Percentiles rank a stretch among this genome's conserved stretches.
Evolutionary conservation across 2,797 vertebrate genomes (phyloP).

Genomic region (Neosilurus mollespiculum): DNA sequence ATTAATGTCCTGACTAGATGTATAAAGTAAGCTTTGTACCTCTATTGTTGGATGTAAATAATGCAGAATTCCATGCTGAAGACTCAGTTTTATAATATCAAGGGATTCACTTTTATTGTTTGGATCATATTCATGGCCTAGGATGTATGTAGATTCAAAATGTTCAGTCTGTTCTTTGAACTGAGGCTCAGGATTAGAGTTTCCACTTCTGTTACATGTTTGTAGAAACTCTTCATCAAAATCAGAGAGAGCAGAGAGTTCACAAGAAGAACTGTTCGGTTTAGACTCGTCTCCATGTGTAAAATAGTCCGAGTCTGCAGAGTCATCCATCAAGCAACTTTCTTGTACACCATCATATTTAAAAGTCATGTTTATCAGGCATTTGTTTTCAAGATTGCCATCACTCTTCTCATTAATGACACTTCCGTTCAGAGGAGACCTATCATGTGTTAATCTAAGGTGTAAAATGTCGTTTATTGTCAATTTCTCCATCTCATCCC

Average conservation of each 20-base stretch:
- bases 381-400: conserved; percentile 5
- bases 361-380: conserved; percentile 13
- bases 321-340: conserved; percentile 59
- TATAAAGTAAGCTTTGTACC: conserved; percentile 35
- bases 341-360: conserved; percentile 51
- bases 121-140: conserved; percentile 50
- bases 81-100: conserved; percentile 39
- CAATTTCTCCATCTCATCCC: conserved; percentile 81
- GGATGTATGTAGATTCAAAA: conserved; percentile 31
- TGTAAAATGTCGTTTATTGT: conserved; percentile 79
- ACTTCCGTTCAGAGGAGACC: conserved; percentile 27
- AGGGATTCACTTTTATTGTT: conserved; percentile 55
- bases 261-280: conserved; percentile 69
- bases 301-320: conserved; percentile 73
- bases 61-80: conserved; percentile 42
- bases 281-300: conserved; percentile 73
- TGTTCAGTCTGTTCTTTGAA: conserved; percentile 43
- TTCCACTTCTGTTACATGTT: conserved; percentile 57
- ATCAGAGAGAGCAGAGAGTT: conserved; percentile 71
- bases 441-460: conserved; percentile 58
- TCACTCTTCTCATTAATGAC: conserved; percentile 40
- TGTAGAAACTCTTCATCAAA: conserved; percentile 72
- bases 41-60: conserved; percentile 30
- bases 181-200: conserved; percentile 60
- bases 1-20: conserved; percentile 33